phyloP scores from a whole-genome alignment of 2,888 invertebrate species.

The Heteromyza rotundicornis region DNA sequence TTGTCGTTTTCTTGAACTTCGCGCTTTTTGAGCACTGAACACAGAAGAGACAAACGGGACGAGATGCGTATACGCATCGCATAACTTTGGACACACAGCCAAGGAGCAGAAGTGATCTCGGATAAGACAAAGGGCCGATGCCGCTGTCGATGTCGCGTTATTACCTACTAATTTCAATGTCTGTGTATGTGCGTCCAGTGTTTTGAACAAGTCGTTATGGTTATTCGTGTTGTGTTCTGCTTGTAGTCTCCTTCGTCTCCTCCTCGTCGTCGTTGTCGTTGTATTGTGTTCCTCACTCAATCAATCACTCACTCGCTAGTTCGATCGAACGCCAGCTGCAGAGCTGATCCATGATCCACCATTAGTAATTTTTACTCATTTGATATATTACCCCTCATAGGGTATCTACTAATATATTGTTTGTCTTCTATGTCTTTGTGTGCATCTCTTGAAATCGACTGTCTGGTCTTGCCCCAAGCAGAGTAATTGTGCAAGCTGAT shows the following conservation, averaged over 20 bases:
- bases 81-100: constrained; percentile 17
- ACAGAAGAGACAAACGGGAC: constrained; percentile 19
- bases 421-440: constrained; percentile 51
- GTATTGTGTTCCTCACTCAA: constrained; percentile 32
- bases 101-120: constrained; percentile 10
- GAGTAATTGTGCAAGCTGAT: constrained; percentile 95
- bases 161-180: constrained; percentile 12
- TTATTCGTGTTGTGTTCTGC: neutral
- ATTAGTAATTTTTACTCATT: constrained; percentile 61
- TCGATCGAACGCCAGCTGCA: constrained; percentile 47
- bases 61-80: no score
- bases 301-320: constrained; percentile 39
- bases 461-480: constrained; percentile 42
- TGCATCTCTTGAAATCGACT: constrained; percentile 39
- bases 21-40: constrained; percentile 4
- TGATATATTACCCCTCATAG: constrained; percentile 36
- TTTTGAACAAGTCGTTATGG: no score
- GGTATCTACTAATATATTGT: constrained; percentile 44
- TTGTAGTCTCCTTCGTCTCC: constrained; percentile 1
- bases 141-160: neutral
- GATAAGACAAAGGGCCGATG: constrained; percentile 6
- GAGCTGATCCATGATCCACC: constrained; percentile 59
- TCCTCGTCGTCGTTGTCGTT: neutral
- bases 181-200: constrained; percentile 18
- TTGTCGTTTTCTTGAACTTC: constrained; percentile 8